Base-by-base conservation (phyloP, 2,888 invertebrate genomes). In the Pachydiplax longipennis region DNA sequence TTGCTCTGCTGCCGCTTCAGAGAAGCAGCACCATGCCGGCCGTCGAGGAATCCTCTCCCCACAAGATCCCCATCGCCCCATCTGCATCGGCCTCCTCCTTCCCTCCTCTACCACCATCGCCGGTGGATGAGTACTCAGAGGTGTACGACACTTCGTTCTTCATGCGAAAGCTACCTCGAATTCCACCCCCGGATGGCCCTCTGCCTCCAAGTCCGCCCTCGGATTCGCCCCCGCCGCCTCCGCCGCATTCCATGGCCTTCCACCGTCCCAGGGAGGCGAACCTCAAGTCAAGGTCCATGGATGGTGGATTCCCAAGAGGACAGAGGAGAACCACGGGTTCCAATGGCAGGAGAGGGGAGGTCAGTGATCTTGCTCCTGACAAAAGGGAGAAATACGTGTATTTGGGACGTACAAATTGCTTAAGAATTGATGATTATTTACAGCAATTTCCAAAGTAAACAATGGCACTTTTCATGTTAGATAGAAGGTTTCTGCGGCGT, bases 221-320 rank as follows among this genome's bases (percentile, higher is more conserved):
- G 58, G 91, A 90, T 81, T 80, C 91, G 37, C 91, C 91, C 4
- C 96, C 97, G 90, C 96, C 97, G 37, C 96, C 95, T 91, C 96
- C 97, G 92, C 97, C 97, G 91, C 97, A 97, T 93, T 95, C 92
- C 35, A 92, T 93, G 90, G 92, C 93, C 91, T 94, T 94, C 92
- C 93, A 94, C 92, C 93, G 93, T 91, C 91, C 95, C 87, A 95
- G 95, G 61, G 94, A 94, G 12, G 96, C 96, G 93, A 97, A 97
- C 92, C 95, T 98, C 91, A 97, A 97, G 94, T 97, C 97, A 92
- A 95, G 97, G 93, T 97, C 97, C 12, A 97, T 98, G 96, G 97
- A 98, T 93, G 97, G 97, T 4, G 96, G 97, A 92, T 97, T 96
- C 93, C 96, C 95, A 92, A 95, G 95, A 92, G 92, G 91, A 90